Conservation (phyloP, 2,888 invertebrate species). For the Mythimna vitellina region DNA sequence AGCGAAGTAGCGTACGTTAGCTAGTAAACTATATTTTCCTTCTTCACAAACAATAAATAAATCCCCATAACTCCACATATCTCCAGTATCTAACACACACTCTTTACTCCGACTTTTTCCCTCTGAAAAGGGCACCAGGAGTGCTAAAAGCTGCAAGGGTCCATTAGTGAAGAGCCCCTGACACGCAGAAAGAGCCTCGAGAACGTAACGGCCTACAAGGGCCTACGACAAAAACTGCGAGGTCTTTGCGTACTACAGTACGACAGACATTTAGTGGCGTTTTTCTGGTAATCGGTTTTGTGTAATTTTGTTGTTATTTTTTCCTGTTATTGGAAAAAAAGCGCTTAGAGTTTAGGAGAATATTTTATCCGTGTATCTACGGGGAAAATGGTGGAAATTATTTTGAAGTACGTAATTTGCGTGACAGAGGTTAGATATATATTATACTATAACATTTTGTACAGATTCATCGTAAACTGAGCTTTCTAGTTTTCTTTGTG, state of each 20-base stretch:
- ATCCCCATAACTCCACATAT: conserved; percentile 6
- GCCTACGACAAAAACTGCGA: conserved; percentile 59
- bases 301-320: conserved; percentile 30
- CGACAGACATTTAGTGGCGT: conserved; percentile 44
- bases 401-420: neutral
- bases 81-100: conserved; percentile 42
- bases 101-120: conserved; percentile 24
- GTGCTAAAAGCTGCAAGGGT: conserved; percentile 70
- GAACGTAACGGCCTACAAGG: conserved; percentile 63
- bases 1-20: too few species aligned
- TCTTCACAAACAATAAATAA: neutral
- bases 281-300: conserved; percentile 56
- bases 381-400: neutral
- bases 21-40: neutral
- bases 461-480: neutral
- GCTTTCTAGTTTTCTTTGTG: neutral
- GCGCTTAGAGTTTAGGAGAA: neutral
- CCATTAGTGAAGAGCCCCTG: conserved; percentile 80
- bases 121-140: conserved; percentile 71
- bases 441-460: neutral
- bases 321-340: conserved; percentile 30
- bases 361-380: neutral
- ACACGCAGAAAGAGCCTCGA: conserved; percentile 76
- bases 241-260: conserved; percentile 38
- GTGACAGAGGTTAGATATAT: neutral